Evolutionary conservation across 2,797 vertebrate species (phyloP).

Genomic region (Calcarius lapponicus): DNA sequence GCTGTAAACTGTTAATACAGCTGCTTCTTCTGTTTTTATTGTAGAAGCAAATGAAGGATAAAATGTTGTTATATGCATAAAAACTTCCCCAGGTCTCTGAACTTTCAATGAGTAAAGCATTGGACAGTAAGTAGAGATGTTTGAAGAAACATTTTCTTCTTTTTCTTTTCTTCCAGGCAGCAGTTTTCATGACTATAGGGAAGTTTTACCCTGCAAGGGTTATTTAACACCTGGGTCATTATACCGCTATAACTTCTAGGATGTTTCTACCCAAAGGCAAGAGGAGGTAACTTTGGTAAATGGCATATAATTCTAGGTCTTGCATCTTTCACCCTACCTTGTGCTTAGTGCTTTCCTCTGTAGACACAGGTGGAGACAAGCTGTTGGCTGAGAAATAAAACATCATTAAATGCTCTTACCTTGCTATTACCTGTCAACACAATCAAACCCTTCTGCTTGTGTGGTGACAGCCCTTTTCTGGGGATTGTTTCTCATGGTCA

Average conservation of each 20-base stretch:
- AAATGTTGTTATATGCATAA: background rate
- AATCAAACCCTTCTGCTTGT: background rate
- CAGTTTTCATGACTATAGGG: background rate
- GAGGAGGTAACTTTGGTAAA: slow-evolving; percentile 47
- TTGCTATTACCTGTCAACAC: background rate
- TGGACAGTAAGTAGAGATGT: background rate
- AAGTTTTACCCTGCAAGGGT: slow-evolving; percentile 38
- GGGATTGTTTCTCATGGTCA: background rate
- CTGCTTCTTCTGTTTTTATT: slow-evolving; percentile 15
- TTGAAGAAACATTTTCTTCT: background rate
- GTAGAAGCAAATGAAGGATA: background rate
- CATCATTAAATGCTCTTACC: background rate
- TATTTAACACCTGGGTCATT: slow-evolving; percentile 66
- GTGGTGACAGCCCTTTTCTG: background rate
- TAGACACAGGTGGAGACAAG: background rate
- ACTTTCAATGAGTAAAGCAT: background rate
- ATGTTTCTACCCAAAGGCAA: slow-evolving; percentile 47
- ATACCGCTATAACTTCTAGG: slow-evolving; percentile 32
- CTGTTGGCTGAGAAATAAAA: slow-evolving; percentile 32
- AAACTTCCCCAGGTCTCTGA: background rate
- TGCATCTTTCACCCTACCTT: slow-evolving; percentile 46
- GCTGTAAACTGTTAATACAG: background rate
- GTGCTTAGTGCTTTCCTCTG: slow-evolving; percentile 15
- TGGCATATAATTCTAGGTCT: slow-evolving; percentile 66
- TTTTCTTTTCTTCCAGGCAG: background rate